phyloP scores from a whole-genome alignment of 2,113 vertebrate species.

The Neomonachus schauinslandi region DNA sequence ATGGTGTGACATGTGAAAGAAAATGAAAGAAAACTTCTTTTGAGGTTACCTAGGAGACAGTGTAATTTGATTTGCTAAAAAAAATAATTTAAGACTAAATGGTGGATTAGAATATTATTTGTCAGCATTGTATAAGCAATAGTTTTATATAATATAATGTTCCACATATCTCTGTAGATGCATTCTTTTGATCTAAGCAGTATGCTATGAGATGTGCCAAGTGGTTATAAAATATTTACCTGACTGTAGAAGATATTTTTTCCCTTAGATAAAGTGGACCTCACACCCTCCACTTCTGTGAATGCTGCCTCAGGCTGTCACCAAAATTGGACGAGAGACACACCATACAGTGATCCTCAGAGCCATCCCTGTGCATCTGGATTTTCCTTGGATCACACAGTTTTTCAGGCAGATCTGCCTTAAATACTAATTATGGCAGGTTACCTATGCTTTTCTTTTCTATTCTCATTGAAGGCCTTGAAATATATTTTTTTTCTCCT shows the following conservation, averaged over 20 bases:
- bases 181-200: conserved; percentile 51
- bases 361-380: not conserved
- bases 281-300: not conserved
- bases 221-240: conserved; percentile 65
- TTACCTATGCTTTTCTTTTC: not conserved
- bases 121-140: not conserved
- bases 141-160: conserved; percentile 20
- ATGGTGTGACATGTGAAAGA: not conserved
- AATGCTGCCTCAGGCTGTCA: not conserved
- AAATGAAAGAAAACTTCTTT: conserved; percentile 45
- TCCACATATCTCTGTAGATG: not conserved
- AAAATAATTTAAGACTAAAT: conserved; percentile 39
- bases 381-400: not conserved
- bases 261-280: conserved; percentile 13
- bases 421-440: not conserved
- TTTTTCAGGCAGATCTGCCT: not conserved
- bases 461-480: not conserved
- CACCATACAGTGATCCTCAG: not conserved
- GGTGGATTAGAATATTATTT: conserved; percentile 54
- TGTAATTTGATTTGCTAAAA: conserved; percentile 26
- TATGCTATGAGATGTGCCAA: not conserved
- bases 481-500: conserved; percentile 8
- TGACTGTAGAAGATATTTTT: not conserved
- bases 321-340: not conserved
- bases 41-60: conserved; percentile 1